These are phyloP conservation scores for Plestiodon gilberti DNA, from an alignment of 2,113 vertebrate genomes.

Conservation along the genomic window DNA sequence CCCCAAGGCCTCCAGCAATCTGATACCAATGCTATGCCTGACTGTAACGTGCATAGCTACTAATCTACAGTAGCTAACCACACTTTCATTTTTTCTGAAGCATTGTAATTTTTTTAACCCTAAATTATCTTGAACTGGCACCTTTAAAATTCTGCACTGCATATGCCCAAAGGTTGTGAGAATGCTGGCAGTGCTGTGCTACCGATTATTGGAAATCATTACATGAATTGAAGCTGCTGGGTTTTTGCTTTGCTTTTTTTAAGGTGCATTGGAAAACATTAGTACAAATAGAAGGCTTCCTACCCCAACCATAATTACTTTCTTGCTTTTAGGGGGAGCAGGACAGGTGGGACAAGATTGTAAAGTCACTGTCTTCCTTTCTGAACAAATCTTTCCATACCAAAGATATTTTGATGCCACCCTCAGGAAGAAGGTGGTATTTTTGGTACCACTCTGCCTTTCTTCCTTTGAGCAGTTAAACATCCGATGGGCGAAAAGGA, in stretches of 20 bases:
- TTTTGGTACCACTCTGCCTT: constrained; percentile 1
- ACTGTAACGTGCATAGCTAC: not conserved
- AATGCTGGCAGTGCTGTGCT: not conserved
- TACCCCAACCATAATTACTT: fast-evolving
- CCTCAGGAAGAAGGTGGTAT: constrained; percentile 62
- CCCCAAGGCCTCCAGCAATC: too few relatives aligned
- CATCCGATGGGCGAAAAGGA: not conserved
- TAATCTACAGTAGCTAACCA: not conserved
- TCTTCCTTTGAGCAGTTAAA: constrained; percentile 35
- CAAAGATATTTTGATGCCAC: constrained; percentile 73
- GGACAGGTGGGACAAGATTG: too few relatives aligned
- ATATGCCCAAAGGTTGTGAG: fast-evolving
- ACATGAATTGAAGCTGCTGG: not conserved
- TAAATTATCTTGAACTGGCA: not conserved
- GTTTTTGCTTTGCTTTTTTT: not conserved
- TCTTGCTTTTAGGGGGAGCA: too few relatives aligned
- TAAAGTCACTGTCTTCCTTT: not conserved
- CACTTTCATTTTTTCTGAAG: constrained; percentile 13
- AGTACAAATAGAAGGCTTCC: not conserved
- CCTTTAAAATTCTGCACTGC: fast-evolving
- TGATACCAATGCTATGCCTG: not conserved
- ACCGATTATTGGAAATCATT: not conserved
- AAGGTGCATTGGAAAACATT: constrained; percentile 7
- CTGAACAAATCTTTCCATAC: not conserved
- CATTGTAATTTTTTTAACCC: not conserved